A percentile compares a stretch with the other conserved stretches of the same genome.
These are phyloP conservation scores for Antennarius maculatus DNA, from an alignment of 2,797 vertebrate genomes.

Conservation along the genomic window DNA sequence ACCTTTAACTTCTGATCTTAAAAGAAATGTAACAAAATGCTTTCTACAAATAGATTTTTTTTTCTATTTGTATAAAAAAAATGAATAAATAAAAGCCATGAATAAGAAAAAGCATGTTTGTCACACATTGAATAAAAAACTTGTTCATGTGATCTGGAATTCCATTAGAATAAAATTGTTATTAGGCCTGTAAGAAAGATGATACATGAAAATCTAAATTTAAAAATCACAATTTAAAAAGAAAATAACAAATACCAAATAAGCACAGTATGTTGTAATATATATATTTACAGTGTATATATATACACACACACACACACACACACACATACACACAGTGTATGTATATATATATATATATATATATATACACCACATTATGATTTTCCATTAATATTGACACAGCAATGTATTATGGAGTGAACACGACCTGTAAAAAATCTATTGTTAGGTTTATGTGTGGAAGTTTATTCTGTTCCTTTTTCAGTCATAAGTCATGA, in stretches of 20 bases:
- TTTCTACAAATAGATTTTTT: background rate
- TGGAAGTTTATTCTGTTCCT: conserved; percentile 34
- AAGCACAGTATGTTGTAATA: background rate
- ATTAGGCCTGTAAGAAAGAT: background rate
- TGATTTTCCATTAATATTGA: background rate
- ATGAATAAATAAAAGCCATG: background rate
- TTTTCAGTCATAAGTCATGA: conserved; percentile 29
- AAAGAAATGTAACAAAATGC: background rate
- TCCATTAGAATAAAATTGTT: background rate
- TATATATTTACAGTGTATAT: no score
- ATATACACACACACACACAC: no score
- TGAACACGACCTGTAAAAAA: background rate
- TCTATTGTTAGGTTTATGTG: conserved; percentile 3
- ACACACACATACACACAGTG: no score
- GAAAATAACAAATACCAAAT: background rate
- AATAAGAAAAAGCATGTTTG: background rate
- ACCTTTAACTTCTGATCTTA: background rate
- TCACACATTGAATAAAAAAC: background rate
- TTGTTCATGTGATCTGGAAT: background rate
- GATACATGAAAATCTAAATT: background rate
- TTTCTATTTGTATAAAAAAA: background rate
- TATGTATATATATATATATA: no score
- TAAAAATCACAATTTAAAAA: background rate
- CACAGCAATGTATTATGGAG: background rate
- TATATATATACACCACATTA: no score